Percentiles rank a stretch among this genome's conserved stretches.
phyloP scores from a whole-genome alignment of 2,797 vertebrate genomes.

The Typhlichthys subterraneus region DNA sequence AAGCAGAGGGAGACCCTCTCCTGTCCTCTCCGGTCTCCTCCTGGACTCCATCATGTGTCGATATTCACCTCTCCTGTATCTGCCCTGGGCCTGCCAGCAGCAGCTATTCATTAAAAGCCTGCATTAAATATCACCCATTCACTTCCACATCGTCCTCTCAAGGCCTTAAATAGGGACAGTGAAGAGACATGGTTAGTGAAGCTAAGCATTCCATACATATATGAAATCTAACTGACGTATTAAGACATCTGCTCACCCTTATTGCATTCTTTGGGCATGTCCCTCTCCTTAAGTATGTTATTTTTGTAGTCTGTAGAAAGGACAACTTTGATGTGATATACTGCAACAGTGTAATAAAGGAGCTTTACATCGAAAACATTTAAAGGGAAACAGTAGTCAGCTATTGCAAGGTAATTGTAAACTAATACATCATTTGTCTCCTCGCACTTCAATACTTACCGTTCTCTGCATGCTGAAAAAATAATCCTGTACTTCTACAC shows the following conservation, averaged over 20 bases:
- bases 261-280: slow-evolving; percentile 87
- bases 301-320: slow-evolving; percentile 90
- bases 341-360: background rate
- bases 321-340: slow-evolving; percentile 14
- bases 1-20: slow-evolving; percentile 68
- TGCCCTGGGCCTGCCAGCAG: slow-evolving; percentile 92
- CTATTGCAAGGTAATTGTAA: no score
- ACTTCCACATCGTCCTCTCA: slow-evolving; percentile 75
- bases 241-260: slow-evolving; percentile 76
- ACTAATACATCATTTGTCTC: no score
- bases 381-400: background rate
- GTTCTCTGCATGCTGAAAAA: no score
- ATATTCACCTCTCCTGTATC: slow-evolving; percentile 25
- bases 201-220: no score
- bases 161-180: slow-evolving; percentile 61
- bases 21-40: slow-evolving; percentile 47
- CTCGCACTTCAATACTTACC: no score
- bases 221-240: no score
- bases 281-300: slow-evolving; percentile 93
- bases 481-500: no score
- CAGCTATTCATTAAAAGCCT: slow-evolving; percentile 36
- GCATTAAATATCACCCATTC: slow-evolving; percentile 36
- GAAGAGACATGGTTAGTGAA: background rate
- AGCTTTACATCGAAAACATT: background rate
- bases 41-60: slow-evolving; percentile 35